Percentiles rank a stretch among this genome's conserved stretches.
Conservation (phyloP, 2,797 vertebrate species). For the Lacerta agilis region DNA sequence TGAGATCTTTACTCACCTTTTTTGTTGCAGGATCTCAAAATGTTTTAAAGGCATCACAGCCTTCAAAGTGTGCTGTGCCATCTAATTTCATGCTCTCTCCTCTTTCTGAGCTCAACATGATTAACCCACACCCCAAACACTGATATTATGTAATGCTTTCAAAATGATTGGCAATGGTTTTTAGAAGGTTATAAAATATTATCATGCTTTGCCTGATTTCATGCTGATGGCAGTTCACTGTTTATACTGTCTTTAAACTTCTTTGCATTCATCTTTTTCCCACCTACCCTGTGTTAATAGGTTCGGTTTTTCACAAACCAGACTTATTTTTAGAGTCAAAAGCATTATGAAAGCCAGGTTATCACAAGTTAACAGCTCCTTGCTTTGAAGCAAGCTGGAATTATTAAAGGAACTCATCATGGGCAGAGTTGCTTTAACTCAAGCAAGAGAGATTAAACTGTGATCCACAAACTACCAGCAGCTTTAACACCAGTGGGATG, state of each 20-base stretch:
- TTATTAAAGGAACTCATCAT: constrained; percentile 74
- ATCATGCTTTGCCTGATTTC: neutral
- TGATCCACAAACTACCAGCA: constrained; percentile 5
- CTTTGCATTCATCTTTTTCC: constrained; percentile 44
- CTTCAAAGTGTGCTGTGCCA: neutral
- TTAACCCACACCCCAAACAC: neutral
- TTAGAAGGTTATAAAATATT: neutral
- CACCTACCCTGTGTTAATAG: constrained; percentile 54
- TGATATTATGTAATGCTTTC: neutral
- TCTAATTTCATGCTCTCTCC: neutral
- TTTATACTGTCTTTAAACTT: constrained; percentile 12
- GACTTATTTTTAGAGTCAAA: constrained; percentile 40
- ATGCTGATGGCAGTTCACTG: neutral
- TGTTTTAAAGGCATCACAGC: neutral
- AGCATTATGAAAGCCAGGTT: constrained; percentile 54
- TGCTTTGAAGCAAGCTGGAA: constrained; percentile 59
- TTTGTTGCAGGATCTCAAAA: constrained; percentile 8
- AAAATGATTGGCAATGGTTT: neutral
- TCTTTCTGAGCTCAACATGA: neutral
- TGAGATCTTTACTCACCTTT: neutral
- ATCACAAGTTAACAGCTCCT: constrained; percentile 57
- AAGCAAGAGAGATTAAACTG: constrained; percentile 40
- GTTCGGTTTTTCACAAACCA: constrained; percentile 50
- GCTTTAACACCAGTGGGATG: neutral
- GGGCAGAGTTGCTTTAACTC: constrained; percentile 50